Base-by-base conservation (phyloP, 1,140 invertebrate genomes). In the Bombus terrestris region DNA sequence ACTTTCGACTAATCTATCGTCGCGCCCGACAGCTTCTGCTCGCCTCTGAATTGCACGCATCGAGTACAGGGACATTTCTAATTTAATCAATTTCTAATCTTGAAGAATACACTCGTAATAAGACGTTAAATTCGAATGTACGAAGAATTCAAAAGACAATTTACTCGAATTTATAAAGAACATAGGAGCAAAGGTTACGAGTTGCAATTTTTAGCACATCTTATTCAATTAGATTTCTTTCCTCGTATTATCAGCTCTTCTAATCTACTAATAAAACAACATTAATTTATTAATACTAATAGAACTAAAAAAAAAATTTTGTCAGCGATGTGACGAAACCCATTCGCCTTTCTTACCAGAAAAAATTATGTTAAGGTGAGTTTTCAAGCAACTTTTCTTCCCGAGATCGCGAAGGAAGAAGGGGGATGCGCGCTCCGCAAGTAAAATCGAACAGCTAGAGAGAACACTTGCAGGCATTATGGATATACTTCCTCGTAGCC, bases 401-500 rank as follows among this genome's bases (percentile, higher is more conserved):
- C 3, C 1, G 28, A 53, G 73, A 77, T 82, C 32, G 59, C 4
- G 9, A 68, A 22, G n/a, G 18, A 37, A 25, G 62, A 47, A 64
- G 32, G 25, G n/a, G 32, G 53, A 13, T 9, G 53, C 3, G 28
- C n/a, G 59, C 13, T 43, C 39, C 57, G 37, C 59, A 57, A 73
- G 83, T 72, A 62, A 80, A 72, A 79, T 72, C 41, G 68, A 74
- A 66, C 41, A 8, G 77, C 59, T 28, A 53, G 2, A 22, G 35
- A 53, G 59, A 47, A 39, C 57, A 47, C 59, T 85, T 43, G 84
- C 79, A 68, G 71, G 39, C 79, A 71, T 35, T 35, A 66, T 22
- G 6, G 47, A 22, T 35, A 66, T 35, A 78, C 66, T 81, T 89
- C 62, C 62, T 88, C 53, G 25, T 86, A 68, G 84, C 10, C 59